phyloP scores from a whole-genome alignment of 2,113 vertebrate genomes.

The Heterochromis multidens region DNA sequence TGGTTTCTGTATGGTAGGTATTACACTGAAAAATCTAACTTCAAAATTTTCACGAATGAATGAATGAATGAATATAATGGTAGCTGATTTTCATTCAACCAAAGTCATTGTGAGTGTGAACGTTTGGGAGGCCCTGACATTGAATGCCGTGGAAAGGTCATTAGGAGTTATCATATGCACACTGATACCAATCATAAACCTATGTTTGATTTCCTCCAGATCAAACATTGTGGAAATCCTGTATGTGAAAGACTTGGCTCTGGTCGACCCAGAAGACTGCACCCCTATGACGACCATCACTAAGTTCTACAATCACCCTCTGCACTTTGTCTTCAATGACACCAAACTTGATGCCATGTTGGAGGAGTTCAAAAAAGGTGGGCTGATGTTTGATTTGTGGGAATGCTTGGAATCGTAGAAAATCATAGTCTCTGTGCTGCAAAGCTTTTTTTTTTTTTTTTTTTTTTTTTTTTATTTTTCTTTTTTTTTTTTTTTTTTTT shows the following conservation, averaged over 20 bases:
- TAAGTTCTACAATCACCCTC: slow-evolving; percentile 90
- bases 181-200: not conserved
- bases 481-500: not conserved
- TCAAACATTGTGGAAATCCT: slow-evolving; percentile 91
- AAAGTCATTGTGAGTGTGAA: no score
- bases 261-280: slow-evolving; percentile 88
- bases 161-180: not conserved
- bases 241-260: slow-evolving; percentile 85
- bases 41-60: not conserved
- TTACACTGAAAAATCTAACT: no score
- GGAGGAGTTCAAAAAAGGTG: slow-evolving; percentile 93
- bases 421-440: not conserved
- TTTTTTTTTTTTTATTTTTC: not conserved
- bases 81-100: not conserved
- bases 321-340: slow-evolving; percentile 93
- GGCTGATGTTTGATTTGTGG: not conserved
- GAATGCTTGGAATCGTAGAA: not conserved
- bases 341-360: slow-evolving; percentile 90
- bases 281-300: slow-evolving; percentile 91
- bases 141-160: not conserved
- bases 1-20: no score
- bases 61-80: not conserved
- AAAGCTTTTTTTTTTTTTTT: not conserved
- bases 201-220: slow-evolving; percentile 12
- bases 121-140: not conserved